Conservation (phyloP, 2,113 vertebrate genomes). For the Actinemys pallida region DNA sequence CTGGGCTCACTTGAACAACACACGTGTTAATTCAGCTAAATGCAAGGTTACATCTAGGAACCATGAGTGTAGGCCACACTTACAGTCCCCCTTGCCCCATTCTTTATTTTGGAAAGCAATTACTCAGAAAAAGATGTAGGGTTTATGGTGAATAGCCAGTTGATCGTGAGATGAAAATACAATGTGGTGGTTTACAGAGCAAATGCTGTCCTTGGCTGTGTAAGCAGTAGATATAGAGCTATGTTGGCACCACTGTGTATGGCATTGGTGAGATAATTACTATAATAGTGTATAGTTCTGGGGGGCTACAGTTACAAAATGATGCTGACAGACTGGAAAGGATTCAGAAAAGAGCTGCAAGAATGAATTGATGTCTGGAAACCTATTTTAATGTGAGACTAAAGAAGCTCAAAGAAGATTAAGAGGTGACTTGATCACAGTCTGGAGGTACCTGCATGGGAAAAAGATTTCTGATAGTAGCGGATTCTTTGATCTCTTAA, state of each 20-base stretch:
- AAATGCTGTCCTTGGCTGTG: conserved; percentile 28
- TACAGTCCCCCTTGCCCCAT: too few species aligned
- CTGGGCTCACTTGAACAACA: not conserved
- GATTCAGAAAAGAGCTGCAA: not conserved
- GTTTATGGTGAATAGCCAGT: conserved; percentile 49
- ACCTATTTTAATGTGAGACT: not conserved
- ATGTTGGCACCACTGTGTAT: not conserved
- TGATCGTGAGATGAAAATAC: conserved; percentile 64
- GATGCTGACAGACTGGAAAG: not conserved
- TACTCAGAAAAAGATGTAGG: conserved; percentile 59
- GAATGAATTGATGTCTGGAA: not conserved
- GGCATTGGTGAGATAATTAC: conserved; percentile 22
- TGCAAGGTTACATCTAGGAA: conserved; percentile 66
- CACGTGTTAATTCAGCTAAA: conserved; percentile 14
- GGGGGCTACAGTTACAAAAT: conserved; percentile 27
- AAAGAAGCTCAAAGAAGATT: not conserved
- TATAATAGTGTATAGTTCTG: conserved; percentile 35
- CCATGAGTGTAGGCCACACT: conserved; percentile 48
- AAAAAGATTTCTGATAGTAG: not conserved
- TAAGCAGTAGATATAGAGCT: not conserved
- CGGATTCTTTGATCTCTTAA: not conserved
- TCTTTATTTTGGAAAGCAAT: conserved; percentile 58
- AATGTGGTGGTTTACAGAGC: conserved; percentile 22
- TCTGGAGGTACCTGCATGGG: not conserved
- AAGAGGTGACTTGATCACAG: not conserved